Evolutionary conservation across 2,797 vertebrate species (phyloP).

Genomic region (Peromyscus aztecus): DNA sequence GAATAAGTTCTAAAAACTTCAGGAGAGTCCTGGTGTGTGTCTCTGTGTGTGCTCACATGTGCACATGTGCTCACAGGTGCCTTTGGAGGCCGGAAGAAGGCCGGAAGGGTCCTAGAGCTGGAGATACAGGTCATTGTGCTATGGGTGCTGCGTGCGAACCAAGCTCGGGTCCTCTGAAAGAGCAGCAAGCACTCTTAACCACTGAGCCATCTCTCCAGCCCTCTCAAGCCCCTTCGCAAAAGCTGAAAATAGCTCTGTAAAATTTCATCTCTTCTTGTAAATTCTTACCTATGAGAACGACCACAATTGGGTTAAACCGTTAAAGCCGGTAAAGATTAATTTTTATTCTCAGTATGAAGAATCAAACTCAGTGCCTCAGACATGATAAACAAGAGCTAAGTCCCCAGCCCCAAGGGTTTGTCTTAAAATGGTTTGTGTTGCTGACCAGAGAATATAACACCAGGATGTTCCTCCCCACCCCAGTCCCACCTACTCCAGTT

Average conservation of each 20-base stretch:
- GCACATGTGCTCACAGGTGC: background rate
- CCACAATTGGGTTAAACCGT: background rate
- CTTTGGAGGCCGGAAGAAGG: background rate
- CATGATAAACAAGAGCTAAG: background rate
- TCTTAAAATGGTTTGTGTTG: background rate
- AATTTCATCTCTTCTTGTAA: background rate
- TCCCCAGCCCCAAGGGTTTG: background rate
- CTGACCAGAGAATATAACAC: background rate
- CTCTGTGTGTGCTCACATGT: background rate
- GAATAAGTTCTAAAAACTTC: slow-evolving; percentile 46
- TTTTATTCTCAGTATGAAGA: background rate
- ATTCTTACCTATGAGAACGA: background rate
- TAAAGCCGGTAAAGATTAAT: background rate
- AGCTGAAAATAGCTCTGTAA: background rate
- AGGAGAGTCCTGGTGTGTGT: background rate
- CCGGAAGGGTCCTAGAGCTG: background rate
- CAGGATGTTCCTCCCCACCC: background rate
- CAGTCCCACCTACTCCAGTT: background rate
- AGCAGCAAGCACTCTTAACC: background rate
- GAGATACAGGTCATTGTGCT: slow-evolving; percentile 2
- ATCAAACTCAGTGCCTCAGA: background rate
- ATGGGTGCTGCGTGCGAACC: background rate
- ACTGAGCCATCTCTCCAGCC: background rate
- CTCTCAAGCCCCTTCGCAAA: background rate
- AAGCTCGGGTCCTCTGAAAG: background rate